Conservation (phyloP, 2,797 vertebrate species). For the Tauraco hartlaubi region DNA sequence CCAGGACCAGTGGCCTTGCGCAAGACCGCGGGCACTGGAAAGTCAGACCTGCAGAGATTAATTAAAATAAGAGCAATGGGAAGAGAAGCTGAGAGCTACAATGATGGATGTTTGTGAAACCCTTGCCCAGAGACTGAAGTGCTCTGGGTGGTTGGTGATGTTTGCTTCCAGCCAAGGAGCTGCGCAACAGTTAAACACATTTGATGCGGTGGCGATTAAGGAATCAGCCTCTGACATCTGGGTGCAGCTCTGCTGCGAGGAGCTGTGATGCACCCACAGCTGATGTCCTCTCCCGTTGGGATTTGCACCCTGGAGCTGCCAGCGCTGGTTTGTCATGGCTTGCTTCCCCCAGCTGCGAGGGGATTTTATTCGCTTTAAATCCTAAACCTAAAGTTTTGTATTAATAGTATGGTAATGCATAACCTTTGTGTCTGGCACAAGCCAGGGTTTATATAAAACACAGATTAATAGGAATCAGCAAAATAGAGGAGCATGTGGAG, state of each 20-base stretch:
- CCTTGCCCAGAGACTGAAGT: neutral
- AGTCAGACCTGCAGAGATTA: conserved; percentile 14
- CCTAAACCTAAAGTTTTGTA: neutral
- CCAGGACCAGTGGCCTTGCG: neutral
- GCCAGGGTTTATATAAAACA: conserved; percentile 37
- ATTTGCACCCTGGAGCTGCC: neutral
- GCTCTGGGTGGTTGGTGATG: neutral
- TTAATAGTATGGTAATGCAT: neutral
- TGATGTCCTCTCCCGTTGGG: neutral
- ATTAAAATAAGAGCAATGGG: conserved; percentile 22
- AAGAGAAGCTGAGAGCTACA: neutral
- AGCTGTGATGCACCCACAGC: neutral
- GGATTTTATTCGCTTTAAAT: neutral
- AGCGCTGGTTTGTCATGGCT: neutral
- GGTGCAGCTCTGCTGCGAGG: neutral
- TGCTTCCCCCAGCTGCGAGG: neutral
- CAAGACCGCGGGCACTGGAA: neutral
- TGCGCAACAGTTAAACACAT: neutral
- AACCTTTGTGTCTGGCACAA: neutral
- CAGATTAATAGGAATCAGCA: conserved; percentile 40
- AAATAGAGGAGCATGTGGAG: neutral
- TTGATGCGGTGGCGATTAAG: neutral
- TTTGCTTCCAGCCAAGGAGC: neutral
- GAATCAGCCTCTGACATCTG: neutral
- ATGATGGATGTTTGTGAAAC: neutral